Evolutionary conservation across 2,113 vertebrate genomes (phyloP), one percentile per base, ranked within the genome.

Genomic region (Heliornis fulica): DNA sequence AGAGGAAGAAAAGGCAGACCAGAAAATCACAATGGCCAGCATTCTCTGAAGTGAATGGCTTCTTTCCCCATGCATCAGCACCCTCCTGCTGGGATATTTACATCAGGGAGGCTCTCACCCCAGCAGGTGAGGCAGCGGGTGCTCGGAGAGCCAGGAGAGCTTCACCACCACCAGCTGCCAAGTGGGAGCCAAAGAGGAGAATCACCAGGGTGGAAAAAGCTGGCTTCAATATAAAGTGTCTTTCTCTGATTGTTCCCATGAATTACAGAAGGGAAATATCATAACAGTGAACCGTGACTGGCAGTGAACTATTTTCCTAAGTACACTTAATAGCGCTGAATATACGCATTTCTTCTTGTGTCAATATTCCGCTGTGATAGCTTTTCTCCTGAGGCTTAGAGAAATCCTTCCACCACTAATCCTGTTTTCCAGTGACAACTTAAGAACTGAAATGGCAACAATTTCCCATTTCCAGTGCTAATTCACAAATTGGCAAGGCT

Each of bases 331-430:
- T 21, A 80, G 65, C 22, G 40, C 34, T 87, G 93, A 23, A 70
- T 32, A 61, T 79, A 70, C 3, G 11, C 76, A 4, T 75, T 50
- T 83, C 92, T 57, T 79, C 85, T 86, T 60, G 41, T 18, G 45
- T 71, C 63, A 83, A 57, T 94, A 48, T 68, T 83, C 71, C n/a
- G 43, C 66, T 17, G 64, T 36, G 5, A 76, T 48, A 87, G 65
- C 87, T 96, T 95, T 75, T 64, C 91, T 95, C 86, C 84, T 0
- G 7, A 74, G 78, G 77, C 50, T 96, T 57, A 74, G 31, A 76
- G 83, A 96, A 96, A 87, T 92, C 80, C 92, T 90, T 83, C 92
- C 75, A 81, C 71, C 48, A 68, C 92, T 96, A 95, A 96, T 94
- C 90, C 80, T 94, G 87, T 75, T 78, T 93, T 82, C 83, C 70